A percentile compares a stretch with the other conserved stretches of the same genome.
These are phyloP conservation scores for Perizoma affinitatum DNA, from an alignment of 2,888 invertebrate species.

Conservation along the genomic window DNA sequence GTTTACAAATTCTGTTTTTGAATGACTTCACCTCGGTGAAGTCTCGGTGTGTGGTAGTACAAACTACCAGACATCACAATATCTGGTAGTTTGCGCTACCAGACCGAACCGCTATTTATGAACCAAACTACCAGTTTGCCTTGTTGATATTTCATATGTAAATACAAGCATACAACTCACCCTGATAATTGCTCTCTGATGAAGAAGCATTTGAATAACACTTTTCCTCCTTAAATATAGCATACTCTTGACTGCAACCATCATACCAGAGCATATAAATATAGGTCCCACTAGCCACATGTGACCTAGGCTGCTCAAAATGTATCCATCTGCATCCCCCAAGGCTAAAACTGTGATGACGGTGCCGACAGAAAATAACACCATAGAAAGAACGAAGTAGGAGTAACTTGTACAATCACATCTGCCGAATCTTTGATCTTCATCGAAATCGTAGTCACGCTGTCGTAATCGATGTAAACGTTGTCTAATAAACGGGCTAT, in stretches of 20 bases:
- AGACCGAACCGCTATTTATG: no score
- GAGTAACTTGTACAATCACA: constrained; percentile 88
- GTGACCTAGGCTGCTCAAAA: constrained; percentile 85
- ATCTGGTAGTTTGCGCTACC: no score
- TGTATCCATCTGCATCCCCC: constrained; percentile 85
- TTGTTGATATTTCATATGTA: no score
- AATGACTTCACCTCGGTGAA: no score
- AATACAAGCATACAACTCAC: constrained; percentile 61
- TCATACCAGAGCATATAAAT: constrained; percentile 87
- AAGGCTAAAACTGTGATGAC: constrained; percentile 86
- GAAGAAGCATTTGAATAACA: constrained; percentile 86
- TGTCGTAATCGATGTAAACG: constrained; percentile 84
- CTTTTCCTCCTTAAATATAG: constrained; percentile 86
- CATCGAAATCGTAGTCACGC: constrained; percentile 84
- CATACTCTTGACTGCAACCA: constrained; percentile 88
- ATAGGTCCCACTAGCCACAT: constrained; percentile 88
- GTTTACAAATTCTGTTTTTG: no score
- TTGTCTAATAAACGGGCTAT: constrained; percentile 85
- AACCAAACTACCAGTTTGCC: no score
- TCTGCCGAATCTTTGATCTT: constrained; percentile 85
- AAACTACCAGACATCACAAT: no score
- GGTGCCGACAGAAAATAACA: constrained; percentile 86
- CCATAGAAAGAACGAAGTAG: constrained; percentile 85
- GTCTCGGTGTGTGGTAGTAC: no score
- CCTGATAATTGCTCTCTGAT: constrained; percentile 85